Base-by-base conservation (phyloP, 2,113 vertebrate species). In the Psittacus erithacus region DNA sequence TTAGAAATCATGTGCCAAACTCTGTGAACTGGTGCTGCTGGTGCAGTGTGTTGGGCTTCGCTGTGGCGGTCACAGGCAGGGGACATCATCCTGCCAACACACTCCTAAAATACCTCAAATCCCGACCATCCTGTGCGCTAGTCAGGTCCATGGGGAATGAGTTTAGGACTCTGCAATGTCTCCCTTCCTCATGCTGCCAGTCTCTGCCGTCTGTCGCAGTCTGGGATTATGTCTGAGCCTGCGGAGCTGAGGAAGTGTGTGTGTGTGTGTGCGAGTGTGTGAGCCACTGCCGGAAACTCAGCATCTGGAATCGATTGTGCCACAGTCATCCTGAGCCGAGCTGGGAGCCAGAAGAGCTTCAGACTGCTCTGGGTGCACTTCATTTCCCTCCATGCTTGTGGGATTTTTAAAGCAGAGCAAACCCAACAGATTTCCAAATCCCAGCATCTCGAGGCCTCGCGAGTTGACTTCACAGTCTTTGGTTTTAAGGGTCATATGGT, bases 231-330 rank as follows among this genome's bases (percentile, higher is more conserved):
- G 84, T 90, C 92, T 94, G 87, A 93, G 74, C 55, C 86, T 41
- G 46, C 0, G 4, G 71, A 95, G 69, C 70, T 67, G 67, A 91
- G 86, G 86, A 88, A 43, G 1, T 75, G 3, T 65, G 52, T 43
- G 69, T 50, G 52, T 39, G 38, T 39, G 65, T 47, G 78, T 41
- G 43, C 20, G 90, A 73, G 75, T 64, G 79, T 64, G 75, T 46
- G 65, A 95, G 71, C 91, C 73, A 24, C 74, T 79, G 90, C 93
- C 73, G 88, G 97, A 97, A 97, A 91, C 59, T 74, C 90, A 6
- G 83, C 97, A 96, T 97, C 97, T 97, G 97, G 97, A 97, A 97
- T 69, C 52, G 17, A 97, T 97, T 92, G 94, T 96, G 88, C 94
- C 86, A 92, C 89, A 94, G 93, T 92, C 90, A 93, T 84, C 88